A percentile compares a stretch with the other conserved stretches of the same genome.
Evolutionary conservation across 2,797 vertebrate species (phyloP).

Genomic region (Oophaga sylvatica): DNA sequence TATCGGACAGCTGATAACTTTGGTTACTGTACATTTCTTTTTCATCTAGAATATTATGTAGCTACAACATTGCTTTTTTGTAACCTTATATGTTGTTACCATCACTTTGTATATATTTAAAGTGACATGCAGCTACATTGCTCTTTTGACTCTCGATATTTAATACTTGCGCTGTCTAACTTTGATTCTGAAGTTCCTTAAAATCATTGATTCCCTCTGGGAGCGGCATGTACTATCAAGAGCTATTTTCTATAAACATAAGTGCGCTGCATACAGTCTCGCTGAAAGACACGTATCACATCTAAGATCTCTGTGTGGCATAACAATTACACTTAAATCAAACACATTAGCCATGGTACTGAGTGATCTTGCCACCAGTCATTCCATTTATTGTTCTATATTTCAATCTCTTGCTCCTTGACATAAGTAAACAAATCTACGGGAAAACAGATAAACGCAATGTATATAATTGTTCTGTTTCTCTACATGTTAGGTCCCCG

Average conservation of each 20-base stretch:
- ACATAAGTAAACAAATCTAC: conserved; percentile 58
- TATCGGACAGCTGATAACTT: not conserved
- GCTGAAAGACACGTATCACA: conserved; percentile 35
- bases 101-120: not conserved
- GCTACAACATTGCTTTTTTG: not conserved
- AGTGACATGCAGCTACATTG: not conserved
- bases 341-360: conserved; percentile 36
- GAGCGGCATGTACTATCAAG: conserved; percentile 10
- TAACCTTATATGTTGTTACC: not conserved
- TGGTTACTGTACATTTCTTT: not conserved
- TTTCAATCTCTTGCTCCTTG: conserved; percentile 48
- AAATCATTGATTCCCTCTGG: not conserved
- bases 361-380: conserved; percentile 48
- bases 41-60: not conserved
- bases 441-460: conserved; percentile 52
- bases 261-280: not conserved
- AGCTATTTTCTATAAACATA: conserved; percentile 27
- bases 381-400: conserved; percentile 47
- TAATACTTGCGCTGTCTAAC: not conserved
- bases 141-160: conserved; percentile 6
- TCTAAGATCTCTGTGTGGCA: conserved; percentile 32
- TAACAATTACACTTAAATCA: conserved; percentile 33
- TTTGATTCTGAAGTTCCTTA: conserved; percentile 5
- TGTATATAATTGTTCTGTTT: conserved; percentile 36
- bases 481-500: conserved; percentile 35